Evolutionary conservation across 2,797 vertebrate genomes (phyloP).

Genomic region (Molothrus ater): DNA sequence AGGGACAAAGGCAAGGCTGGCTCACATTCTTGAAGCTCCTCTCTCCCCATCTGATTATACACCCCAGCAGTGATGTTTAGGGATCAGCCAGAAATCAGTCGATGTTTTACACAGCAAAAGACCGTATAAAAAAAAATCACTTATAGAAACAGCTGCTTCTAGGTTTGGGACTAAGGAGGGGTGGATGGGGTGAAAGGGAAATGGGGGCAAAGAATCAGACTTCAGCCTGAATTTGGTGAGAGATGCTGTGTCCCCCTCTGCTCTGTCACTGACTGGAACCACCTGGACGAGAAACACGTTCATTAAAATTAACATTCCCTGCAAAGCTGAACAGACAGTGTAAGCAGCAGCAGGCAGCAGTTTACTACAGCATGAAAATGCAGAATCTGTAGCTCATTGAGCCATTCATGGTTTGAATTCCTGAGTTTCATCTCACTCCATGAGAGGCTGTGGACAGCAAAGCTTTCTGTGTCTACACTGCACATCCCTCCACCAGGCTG

Average conservation of each 20-base stretch:
- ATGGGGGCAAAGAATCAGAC: not conserved
- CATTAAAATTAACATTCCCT: not conserved
- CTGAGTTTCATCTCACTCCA: accelerated
- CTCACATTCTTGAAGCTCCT: not conserved
- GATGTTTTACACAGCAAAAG: constrained; percentile 16
- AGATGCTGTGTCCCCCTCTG: not conserved
- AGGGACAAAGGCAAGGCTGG: not conserved
- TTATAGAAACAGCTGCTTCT: constrained; percentile 6
- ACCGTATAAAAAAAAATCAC: not conserved
- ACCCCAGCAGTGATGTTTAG: constrained; percentile 7
- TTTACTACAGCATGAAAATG: not conserved
- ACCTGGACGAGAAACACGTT: not conserved
- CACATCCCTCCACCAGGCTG: accelerated
- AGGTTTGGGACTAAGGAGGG: not conserved
- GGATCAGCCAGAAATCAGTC: constrained; percentile 33
- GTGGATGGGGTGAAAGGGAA: not conserved
- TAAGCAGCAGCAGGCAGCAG: not conserved
- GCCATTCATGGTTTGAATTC: not conserved
- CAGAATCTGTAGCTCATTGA: not conserved
- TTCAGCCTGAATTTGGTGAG: not conserved
- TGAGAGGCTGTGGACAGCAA: not conserved
- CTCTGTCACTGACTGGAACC: not conserved
- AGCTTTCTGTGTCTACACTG: accelerated
- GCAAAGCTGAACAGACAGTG: not conserved
- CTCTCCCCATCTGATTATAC: not conserved